Percentiles rank a stretch among this genome's conserved stretches.
These are phyloP conservation scores for Batillaria attramentaria DNA, from an alignment of 1,140 invertebrate species.

Conservation along the genomic window DNA sequence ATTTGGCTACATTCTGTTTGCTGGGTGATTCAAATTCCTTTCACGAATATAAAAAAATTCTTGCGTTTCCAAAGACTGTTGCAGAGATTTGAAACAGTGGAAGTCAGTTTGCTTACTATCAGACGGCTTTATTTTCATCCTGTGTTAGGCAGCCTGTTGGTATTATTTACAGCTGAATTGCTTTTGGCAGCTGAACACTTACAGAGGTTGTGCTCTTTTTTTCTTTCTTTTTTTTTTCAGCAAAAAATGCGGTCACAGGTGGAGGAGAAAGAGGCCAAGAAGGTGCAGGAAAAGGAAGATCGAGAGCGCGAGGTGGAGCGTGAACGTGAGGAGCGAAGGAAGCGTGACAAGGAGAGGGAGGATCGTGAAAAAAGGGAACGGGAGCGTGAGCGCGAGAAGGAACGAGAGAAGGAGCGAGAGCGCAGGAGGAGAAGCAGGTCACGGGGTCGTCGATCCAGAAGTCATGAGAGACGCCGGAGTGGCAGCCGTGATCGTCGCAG, in stretches of 20 bases:
- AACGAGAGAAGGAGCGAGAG: constrained; percentile 43
- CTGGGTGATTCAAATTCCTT: too few relatives aligned
- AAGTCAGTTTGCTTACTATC: too few relatives aligned
- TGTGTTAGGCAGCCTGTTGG: too few relatives aligned
- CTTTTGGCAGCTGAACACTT: too few relatives aligned
- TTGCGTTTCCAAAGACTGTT: too few relatives aligned
- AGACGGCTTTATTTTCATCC: too few relatives aligned
- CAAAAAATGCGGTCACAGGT: constrained; percentile 48
- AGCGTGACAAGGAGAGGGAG: constrained; percentile 50
- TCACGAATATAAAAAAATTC: too few relatives aligned
- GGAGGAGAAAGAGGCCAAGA: constrained; percentile 63
- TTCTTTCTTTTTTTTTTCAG: constrained; percentile 40
- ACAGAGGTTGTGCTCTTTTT: too few relatives aligned
- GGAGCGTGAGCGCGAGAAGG: constrained; percentile 44
- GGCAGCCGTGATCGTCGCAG: constrained; percentile 36
- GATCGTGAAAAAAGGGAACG: constrained; percentile 41
- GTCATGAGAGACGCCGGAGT: constrained; percentile 35
- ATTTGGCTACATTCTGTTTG: too few relatives aligned
- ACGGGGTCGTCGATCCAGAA: constrained; percentile 29
- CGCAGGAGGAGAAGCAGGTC: constrained; percentile 33
- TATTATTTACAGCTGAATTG: too few relatives aligned
- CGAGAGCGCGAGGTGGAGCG: constrained; percentile 68
- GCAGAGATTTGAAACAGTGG: too few relatives aligned
- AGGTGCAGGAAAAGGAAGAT: constrained; percentile 60
- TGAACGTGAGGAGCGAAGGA: constrained; percentile 67